Evolutionary conservation across 2,113 vertebrate species (phyloP).

Genomic region (Crotalus helleri): DNA sequence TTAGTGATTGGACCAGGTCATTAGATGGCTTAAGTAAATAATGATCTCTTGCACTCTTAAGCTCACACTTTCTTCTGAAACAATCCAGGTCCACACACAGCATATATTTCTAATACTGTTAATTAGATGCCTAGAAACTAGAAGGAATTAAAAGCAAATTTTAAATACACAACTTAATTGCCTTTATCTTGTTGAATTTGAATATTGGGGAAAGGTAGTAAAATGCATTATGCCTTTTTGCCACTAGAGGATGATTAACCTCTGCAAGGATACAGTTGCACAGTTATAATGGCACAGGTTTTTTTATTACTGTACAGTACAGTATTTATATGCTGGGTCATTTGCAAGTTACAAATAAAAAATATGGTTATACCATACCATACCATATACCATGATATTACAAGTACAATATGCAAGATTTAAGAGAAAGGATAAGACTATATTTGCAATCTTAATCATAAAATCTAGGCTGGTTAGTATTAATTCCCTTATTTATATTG

Average conservation of each 20-base stretch:
- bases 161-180: not conserved
- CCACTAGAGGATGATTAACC: slow-evolving; percentile 63
- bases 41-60: not conserved
- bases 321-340: not conserved
- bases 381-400: not conserved
- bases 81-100: not conserved
- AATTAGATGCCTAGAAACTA: slow-evolving; percentile 6
- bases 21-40: not conserved
- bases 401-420: not conserved
- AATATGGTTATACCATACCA: not conserved
- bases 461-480: not conserved
- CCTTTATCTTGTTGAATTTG: not conserved
- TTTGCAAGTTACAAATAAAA: not conserved
- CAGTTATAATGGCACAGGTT: not conserved
- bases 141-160: not conserved
- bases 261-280: not conserved
- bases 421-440: not conserved
- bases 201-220: not conserved
- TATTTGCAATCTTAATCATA: not conserved
- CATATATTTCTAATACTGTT: not conserved
- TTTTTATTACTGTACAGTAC: not conserved
- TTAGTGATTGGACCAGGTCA: not conserved
- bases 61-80: not conserved
- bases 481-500: not conserved
- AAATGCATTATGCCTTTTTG: not conserved